Evolutionary conservation across 2,113 vertebrate genomes (phyloP).

Genomic region (Podarcis cretensis): DNA sequence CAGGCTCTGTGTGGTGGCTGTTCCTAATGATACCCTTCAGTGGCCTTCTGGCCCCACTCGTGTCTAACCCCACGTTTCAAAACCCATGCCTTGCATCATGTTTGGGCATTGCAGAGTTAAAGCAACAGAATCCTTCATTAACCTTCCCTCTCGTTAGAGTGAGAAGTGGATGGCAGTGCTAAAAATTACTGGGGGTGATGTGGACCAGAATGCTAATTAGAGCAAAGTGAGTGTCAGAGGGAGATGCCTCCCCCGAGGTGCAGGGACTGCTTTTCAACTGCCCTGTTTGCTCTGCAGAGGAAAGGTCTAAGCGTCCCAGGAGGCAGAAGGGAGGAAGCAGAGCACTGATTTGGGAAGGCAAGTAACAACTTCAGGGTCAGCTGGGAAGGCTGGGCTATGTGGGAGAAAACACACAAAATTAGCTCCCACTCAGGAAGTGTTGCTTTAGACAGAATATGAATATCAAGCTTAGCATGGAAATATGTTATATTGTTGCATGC

Average conservation of each 20-base stretch:
- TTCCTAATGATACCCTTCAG: not conserved
- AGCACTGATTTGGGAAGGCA: not conserved
- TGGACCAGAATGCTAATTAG: constrained; percentile 32
- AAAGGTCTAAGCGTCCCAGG: not conserved
- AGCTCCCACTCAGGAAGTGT: accelerated
- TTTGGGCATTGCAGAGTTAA: not conserved
- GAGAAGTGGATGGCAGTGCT: constrained; percentile 26
- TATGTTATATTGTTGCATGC: no score
- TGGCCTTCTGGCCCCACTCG: not conserved
- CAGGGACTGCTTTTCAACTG: not conserved
- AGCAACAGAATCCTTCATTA: constrained; percentile 26
- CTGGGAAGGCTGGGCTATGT: not conserved
- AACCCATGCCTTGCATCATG: not conserved
- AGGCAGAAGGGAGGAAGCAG: not conserved
- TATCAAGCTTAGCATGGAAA: not conserved
- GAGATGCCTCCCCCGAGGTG: constrained; percentile 14
- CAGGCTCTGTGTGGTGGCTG: no score
- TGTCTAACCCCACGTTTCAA: not conserved
- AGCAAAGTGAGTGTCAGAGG: constrained; percentile 18
- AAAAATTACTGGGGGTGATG: not conserved
- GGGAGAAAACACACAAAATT: not conserved
- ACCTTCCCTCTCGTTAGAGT: constrained; percentile 25
- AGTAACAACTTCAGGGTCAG: not conserved
- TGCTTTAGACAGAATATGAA: not conserved
- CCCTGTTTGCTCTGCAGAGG: not conserved